Conservation (phyloP, 1,140 invertebrate species). For the Bicyclus anynana region DNA sequence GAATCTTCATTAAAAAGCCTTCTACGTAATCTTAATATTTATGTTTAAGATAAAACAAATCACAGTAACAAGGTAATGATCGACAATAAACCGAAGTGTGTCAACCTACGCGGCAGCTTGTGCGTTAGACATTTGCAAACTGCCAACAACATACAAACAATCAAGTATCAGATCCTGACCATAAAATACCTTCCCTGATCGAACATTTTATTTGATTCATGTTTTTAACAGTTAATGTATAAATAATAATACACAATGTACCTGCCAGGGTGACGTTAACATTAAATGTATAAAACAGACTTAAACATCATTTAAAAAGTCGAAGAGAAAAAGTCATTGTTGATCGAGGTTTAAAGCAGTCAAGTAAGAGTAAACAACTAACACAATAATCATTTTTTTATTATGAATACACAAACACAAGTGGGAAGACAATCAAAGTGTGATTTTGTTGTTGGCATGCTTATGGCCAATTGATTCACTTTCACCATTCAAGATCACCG, state of each 20-base stretch:
- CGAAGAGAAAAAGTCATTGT: too few relatives aligned
- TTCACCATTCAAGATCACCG: too few relatives aligned
- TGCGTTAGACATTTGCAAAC: slow-evolving; percentile 33
- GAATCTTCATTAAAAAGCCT: slow-evolving; percentile 57
- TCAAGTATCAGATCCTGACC: not conserved
- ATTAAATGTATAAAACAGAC: too few relatives aligned
- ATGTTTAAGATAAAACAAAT: slow-evolving; percentile 67
- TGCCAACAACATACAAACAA: slow-evolving; percentile 20
- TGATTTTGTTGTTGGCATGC: slow-evolving; percentile 31
- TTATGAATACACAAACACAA: slow-evolving; percentile 12
- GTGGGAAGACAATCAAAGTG: slow-evolving; percentile 27
- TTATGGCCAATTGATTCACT: not conserved
- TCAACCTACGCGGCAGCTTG: slow-evolving; percentile 37
- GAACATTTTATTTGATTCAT: too few relatives aligned
- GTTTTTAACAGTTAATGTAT: too few relatives aligned
- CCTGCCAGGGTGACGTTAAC: too few relatives aligned
- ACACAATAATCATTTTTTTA: not conserved
- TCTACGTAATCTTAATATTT: slow-evolving; percentile 35
- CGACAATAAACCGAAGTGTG: slow-evolving; percentile 47
- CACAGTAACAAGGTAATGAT: slow-evolving; percentile 73
- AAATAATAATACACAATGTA: too few relatives aligned
- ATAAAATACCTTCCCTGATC: not conserved
- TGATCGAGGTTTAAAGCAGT: too few relatives aligned
- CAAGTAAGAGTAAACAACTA: too few relatives aligned
- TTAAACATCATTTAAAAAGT: too few relatives aligned